These are phyloP conservation scores for Batillaria attramentaria DNA, from an alignment of 1,140 invertebrate species.

Conservation along the genomic window DNA sequence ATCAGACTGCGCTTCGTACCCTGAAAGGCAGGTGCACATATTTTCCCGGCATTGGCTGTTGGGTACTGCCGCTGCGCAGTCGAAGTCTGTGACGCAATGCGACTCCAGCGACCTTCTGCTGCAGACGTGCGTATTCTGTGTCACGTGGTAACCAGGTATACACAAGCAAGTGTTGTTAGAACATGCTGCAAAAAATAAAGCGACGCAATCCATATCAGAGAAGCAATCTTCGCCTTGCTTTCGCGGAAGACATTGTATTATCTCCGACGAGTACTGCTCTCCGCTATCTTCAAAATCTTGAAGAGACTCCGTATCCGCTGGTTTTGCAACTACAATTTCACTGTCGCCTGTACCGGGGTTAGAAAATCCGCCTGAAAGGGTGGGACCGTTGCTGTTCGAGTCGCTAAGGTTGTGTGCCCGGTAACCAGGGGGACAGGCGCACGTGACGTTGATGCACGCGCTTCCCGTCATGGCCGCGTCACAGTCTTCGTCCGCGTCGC, in stretches of 20 bases:
- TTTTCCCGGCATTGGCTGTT: constrained; percentile 32
- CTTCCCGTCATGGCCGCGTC: constrained; percentile 27
- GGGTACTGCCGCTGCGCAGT: constrained; percentile 18
- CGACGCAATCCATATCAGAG: neutral
- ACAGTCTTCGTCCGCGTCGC: constrained; percentile 44
- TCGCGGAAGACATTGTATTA: neutral
- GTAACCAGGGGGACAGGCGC: constrained; percentile 4
- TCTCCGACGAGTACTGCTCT: neutral
- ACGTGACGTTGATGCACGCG: neutral
- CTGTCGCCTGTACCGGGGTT: too few species aligned
- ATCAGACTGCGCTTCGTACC: constrained; percentile 14
- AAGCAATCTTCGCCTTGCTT: neutral
- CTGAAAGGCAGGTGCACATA: constrained; percentile 34
- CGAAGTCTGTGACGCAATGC: neutral
- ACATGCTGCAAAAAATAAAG: constrained; percentile 37
- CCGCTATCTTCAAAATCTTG: too few species aligned
- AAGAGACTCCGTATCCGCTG: too few species aligned
- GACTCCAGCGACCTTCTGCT: constrained; percentile 6
- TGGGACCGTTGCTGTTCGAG: too few species aligned
- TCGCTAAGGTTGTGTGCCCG: neutral
- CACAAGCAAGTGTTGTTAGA: constrained; percentile 36
- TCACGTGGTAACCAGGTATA: constrained; percentile 35
- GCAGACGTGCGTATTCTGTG: constrained; percentile 30
- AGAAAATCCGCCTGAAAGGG: too few species aligned
- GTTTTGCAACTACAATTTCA: too few species aligned